Base-by-base conservation (phyloP, 2,888 invertebrate species). In the Lasius fuliginosus region DNA sequence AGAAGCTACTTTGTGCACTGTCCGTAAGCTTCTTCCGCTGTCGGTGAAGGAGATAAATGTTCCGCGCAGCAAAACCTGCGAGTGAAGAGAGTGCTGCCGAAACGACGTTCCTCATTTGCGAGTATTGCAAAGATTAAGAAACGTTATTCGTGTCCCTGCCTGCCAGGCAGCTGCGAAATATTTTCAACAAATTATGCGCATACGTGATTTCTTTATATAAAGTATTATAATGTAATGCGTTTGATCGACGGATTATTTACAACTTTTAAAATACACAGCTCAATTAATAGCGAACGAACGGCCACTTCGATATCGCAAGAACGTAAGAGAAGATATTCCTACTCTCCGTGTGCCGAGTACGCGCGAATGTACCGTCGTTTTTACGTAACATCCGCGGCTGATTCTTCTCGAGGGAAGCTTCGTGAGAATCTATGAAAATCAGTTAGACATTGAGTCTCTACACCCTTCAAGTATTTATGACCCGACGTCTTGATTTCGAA, bases 21-120 rank as follows among this genome's bases (percentile, higher is more conserved):
- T 77, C 60, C 79, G 69, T 79, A 69, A 60, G 60, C 79, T 60
- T 33, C 71, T 71, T 79, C 33, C 71, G 60, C 79, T 79, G 79
- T 69, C 79, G 69, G 68, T 81, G 79, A 62, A 81, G 36, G 71
- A 81, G 79, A 81, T 81, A 71, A 81, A 81, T 81, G 79, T 71
- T 71, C 79, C 36, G 46, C 46, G 60, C 71, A 27, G 79, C 71
- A 79, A 79, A 79, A 79, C 69, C 69, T 60, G 58, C 23, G 79
- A 58, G 69, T 69, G 69, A 69, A 42, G 58, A 69, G 65, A 82
- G 36, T 30, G 74, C 65, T 65, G 74, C 74, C 65, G 56, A 82
- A 82, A 76, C 67, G 65, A 82, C 58, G 75, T 75, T 58, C 36
- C 82, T 82, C 82, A 76, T 75, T 82, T 82, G 75, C 82, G 75